These are phyloP conservation scores for Rattus rattus DNA, from an alignment of 2,113 vertebrate species.

Conservation along the genomic window DNA sequence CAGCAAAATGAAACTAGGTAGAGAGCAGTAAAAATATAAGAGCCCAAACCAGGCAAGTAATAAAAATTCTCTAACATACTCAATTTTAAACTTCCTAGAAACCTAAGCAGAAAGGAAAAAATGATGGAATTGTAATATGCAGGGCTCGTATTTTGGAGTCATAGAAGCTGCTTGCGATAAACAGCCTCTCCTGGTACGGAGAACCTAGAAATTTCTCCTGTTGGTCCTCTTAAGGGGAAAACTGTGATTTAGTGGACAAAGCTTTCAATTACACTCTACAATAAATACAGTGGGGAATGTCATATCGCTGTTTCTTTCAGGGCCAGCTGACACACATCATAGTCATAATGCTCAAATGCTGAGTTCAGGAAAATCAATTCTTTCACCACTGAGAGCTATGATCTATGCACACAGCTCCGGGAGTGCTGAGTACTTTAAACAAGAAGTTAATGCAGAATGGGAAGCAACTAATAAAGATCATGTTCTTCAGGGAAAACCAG, in stretches of 20 bases:
- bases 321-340: not conserved
- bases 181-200: slow-evolving; percentile 2
- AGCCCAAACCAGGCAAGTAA: not conserved
- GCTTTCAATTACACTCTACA: not conserved
- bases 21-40: not conserved
- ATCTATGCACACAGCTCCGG: not conserved
- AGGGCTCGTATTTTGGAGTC: not conserved
- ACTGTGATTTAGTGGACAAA: slow-evolving; percentile 28
- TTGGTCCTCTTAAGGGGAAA: not conserved
- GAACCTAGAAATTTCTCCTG: not conserved
- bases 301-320: not conserved
- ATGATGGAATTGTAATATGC: not conserved
- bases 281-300: not conserved
- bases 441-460: not conserved
- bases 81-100: not conserved
- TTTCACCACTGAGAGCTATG: not conserved
- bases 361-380: slow-evolving; percentile 23
- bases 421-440: not conserved
- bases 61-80: slow-evolving; percentile 21
- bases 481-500: not conserved
- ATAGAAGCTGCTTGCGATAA: not conserved
- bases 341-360: not conserved
- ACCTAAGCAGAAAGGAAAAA: slow-evolving; percentile 35
- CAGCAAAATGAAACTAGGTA: not conserved
- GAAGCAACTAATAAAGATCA: not conserved